A percentile compares a stretch with the other conserved stretches of the same genome.
These are phyloP conservation scores for Brachyptera risi DNA, from an alignment of 2,888 invertebrate species.

Conservation along the genomic window DNA sequence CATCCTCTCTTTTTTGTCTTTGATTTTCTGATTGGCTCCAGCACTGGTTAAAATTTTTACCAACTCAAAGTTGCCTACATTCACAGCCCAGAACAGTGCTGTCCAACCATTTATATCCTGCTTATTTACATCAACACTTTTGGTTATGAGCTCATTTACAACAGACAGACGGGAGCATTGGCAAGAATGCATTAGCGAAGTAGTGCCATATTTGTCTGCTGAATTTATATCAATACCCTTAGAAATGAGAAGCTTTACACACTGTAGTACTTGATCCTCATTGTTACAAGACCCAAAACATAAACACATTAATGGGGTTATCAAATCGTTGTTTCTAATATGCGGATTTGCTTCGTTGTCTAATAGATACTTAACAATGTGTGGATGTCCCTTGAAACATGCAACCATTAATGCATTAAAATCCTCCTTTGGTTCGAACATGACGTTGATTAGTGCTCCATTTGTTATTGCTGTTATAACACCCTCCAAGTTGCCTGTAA, in stretches of 20 bases:
- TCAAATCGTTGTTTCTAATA: constrained; percentile 29
- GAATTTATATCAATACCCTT: constrained; percentile 31
- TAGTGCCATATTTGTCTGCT: constrained; percentile 30
- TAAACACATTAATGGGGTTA: constrained; percentile 34
- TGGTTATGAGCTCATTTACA: constrained; percentile 29
- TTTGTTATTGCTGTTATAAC: neutral
- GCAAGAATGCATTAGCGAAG: constrained; percentile 33
- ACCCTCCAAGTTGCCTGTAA: constrained; percentile 1
- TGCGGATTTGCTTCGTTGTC: constrained; percentile 31
- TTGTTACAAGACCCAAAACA: constrained; percentile 30
- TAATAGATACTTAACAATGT: constrained; percentile 30
- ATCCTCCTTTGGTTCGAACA: neutral
- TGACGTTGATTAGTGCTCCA: neutral
- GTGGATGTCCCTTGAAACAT: constrained; percentile 2
- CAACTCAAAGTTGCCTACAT: constrained; percentile 22
- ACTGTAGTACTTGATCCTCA: constrained; percentile 31
- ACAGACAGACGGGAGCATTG: constrained; percentile 26
- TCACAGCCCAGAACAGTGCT: constrained; percentile 34
- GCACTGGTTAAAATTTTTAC: constrained; percentile 31
- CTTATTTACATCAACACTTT: constrained; percentile 31
- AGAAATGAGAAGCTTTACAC: constrained; percentile 32
- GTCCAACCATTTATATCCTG: constrained; percentile 35
- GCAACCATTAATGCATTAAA: constrained; percentile 7
- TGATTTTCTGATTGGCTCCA: constrained; percentile 32
- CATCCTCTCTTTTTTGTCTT: constrained; percentile 30